Evolutionary conservation across 2,113 vertebrate genomes (phyloP), one percentile per base, ranked within the genome.

Genomic region (Neogobius melanostomus): DNA sequence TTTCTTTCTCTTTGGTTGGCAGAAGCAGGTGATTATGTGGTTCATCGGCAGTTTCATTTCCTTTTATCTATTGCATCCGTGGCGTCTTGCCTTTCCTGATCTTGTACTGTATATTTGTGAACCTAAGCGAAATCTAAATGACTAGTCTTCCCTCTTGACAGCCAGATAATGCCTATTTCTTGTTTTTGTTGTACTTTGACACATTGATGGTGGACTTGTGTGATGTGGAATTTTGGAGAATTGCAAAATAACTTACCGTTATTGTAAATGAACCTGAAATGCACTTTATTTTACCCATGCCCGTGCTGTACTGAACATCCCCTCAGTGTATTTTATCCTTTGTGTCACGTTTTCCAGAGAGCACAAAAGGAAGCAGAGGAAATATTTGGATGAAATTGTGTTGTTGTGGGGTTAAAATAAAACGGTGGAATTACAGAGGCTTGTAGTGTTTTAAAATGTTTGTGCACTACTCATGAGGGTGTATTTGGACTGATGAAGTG

Each of bases 191-290:
- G 21, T 14, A 56, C 49, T 62, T 73, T 67, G 64, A 60, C 50
- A 48, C 66, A 64, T 16, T 66, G 69, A 16, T 1, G 15, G 57
- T 62, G 53, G 63, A 44, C 11, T 64, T 71, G 64, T 54, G 73
- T 68, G 79, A 75, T 85, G 75, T 77, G 81, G 77, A 12, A 7
- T 8, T n/a, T 16, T 76, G 70, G 68, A 59, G 65, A 44, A 50
- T 69, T 53, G 42, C 51, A 52, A n/a, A 16, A 21, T 10, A 64
- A 83, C 84, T 86, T 80, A 50, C 60, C 59, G 62, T 56, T 47
- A 83, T 60, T 63, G 36, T 0, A 65, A 64, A 12, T 15, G 64
- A 60, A 21, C 77, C 12, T 43, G 21, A 42, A 44, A 14, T 69
- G 53, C 75, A 76, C 71, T 69, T 14, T 63, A 11, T 57, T 12